A percentile compares a stretch with the other conserved stretches of the same genome.
phyloP scores from a whole-genome alignment of 2,888 invertebrate species.

The Thysanoteuthis rhombus region DNA sequence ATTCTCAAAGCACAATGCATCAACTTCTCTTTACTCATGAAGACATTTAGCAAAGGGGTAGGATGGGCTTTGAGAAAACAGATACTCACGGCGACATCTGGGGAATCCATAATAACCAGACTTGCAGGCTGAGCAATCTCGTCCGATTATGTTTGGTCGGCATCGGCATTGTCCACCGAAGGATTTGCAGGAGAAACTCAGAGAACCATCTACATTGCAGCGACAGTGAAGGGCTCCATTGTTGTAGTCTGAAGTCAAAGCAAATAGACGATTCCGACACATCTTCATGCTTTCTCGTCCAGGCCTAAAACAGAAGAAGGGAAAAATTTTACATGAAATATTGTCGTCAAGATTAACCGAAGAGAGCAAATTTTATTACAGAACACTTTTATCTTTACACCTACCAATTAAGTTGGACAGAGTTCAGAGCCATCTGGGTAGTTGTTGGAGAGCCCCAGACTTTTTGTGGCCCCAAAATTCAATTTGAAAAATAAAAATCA shows the following conservation, averaged over 20 bases:
- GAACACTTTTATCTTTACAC: no score
- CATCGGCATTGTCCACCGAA: slow-evolving; percentile 98
- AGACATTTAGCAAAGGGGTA: no score
- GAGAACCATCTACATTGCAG: slow-evolving; percentile 88
- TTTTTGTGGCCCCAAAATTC: no score
- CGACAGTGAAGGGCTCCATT: slow-evolving; percentile 88
- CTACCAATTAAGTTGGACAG: no score
- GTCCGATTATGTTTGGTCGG: slow-evolving; percentile 90
- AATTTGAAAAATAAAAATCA: no score
- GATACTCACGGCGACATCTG: slow-evolving; percentile 76
- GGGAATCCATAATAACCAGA: slow-evolving; percentile 97
- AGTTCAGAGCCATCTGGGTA: no score
- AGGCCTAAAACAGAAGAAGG: background rate
- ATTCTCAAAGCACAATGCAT: no score
- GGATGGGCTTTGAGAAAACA: background rate
- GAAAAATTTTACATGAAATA: no score
- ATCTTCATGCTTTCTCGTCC: slow-evolving; percentile 69
- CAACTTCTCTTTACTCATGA: no score
- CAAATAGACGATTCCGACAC: slow-evolving; percentile 90
- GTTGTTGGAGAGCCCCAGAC: no score
- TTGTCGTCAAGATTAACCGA: no score
- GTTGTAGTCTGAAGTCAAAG: slow-evolving; percentile 93
- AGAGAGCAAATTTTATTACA: no score
- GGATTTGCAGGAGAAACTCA: slow-evolving; percentile 86
- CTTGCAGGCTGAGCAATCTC: slow-evolving; percentile 72